phyloP scores from a whole-genome alignment of 2,113 vertebrate genomes.

The Phylloscopus trochiloides region DNA sequence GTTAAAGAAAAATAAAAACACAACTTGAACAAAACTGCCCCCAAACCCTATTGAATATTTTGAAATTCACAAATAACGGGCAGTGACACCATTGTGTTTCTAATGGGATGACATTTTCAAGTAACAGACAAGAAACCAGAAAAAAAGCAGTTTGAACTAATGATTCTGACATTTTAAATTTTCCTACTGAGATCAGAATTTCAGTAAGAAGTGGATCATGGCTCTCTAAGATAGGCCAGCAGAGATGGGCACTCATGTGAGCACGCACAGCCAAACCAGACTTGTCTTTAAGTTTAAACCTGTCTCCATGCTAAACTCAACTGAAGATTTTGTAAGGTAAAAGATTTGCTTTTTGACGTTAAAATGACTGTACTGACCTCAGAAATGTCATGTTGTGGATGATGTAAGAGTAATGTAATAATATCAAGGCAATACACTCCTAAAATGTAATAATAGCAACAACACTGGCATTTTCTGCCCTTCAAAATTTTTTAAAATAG shows the following conservation, averaged over 20 bases:
- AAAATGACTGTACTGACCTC: background rate
- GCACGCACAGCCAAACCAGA: accelerated
- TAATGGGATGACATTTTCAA: background rate
- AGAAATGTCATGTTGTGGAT: background rate
- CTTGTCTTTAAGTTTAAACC: background rate
- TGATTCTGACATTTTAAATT: background rate
- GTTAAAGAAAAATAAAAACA: background rate
- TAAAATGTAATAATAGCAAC: background rate
- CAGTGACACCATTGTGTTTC: background rate
- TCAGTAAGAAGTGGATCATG: background rate
- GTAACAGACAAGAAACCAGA: background rate
- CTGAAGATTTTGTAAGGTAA: background rate
- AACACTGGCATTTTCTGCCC: background rate
- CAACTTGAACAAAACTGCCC: no score
- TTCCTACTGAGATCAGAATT: background rate
- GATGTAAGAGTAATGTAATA: background rate
- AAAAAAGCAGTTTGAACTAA: background rate
- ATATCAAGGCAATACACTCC: background rate
- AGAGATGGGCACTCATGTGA: background rate
- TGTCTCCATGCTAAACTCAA: background rate
- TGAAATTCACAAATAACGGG: background rate
- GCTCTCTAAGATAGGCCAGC: background rate
- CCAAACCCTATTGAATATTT: background rate
- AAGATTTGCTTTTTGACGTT: background rate
- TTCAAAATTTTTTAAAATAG: background rate